A percentile compares a stretch with the other conserved stretches of the same genome.
Conservation (phyloP, 2,797 vertebrate genomes). For the Falco columbarius region DNA sequence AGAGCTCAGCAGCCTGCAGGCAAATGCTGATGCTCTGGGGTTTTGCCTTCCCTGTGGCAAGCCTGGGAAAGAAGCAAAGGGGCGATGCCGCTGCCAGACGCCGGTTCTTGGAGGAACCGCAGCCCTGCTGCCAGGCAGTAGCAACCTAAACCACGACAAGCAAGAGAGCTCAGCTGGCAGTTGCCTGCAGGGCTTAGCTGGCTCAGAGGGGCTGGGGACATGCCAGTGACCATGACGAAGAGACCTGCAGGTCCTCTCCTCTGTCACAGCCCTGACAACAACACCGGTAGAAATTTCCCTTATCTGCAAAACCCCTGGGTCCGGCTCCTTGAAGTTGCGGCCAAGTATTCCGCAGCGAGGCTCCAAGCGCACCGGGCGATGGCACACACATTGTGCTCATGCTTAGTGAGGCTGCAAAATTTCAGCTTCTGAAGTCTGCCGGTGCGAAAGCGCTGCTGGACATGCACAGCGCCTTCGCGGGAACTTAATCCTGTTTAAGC, state of each 20-base stretch:
- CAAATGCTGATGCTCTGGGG: background rate
- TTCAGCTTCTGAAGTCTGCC: constrained; percentile 20
- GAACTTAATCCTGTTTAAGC: constrained; percentile 25
- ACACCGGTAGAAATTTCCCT: background rate
- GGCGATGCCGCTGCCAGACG: background rate
- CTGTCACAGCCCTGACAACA: background rate
- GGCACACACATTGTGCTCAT: background rate
- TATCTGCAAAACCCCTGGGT: background rate
- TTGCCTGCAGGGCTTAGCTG: background rate
- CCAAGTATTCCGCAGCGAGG: background rate
- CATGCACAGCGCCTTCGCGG: background rate
- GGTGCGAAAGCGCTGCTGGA: background rate
- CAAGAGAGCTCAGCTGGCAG: background rate
- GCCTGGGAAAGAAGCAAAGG: background rate
- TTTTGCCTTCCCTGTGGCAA: background rate
- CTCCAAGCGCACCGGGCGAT: background rate
- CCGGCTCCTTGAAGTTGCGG: constrained; percentile 16
- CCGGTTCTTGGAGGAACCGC: background rate
- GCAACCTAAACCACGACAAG: background rate
- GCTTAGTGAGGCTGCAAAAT: background rate
- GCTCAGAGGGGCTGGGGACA: background rate
- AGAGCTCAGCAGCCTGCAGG: background rate
- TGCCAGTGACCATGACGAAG: background rate
- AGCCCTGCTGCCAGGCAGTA: background rate
- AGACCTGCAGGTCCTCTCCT: background rate